A percentile compares a stretch with the other conserved stretches of the same genome.
Conservation (phyloP, 2,797 vertebrate genomes). For the Huso huso region DNA sequence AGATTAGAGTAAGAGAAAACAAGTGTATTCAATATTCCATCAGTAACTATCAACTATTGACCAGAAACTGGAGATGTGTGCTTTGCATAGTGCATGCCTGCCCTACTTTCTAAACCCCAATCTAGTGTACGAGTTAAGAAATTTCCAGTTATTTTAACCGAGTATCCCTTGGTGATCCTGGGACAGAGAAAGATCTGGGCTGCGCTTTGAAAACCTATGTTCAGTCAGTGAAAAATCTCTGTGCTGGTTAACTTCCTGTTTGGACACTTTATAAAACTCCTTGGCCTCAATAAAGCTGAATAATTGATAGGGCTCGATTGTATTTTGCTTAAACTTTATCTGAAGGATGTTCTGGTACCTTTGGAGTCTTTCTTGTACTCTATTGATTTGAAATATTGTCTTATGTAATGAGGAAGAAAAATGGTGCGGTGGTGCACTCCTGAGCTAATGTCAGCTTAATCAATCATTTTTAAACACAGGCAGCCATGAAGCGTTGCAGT, state of each 20-base stretch:
- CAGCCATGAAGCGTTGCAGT: conserved; percentile 48
- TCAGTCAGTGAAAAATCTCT: too few species aligned
- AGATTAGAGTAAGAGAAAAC: too few species aligned
- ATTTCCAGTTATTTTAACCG: too few species aligned
- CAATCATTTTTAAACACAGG: conserved; percentile 78
- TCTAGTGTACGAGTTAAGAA: too few species aligned
- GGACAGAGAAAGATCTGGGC: too few species aligned
- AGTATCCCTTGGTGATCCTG: too few species aligned
- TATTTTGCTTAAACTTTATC: conserved; percentile 59
- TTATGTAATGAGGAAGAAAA: conserved; percentile 69
- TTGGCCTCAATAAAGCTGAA: conserved; percentile 35
- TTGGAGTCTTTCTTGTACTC: conserved; percentile 59
- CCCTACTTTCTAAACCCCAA: too few species aligned
- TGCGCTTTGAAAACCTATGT: too few species aligned
- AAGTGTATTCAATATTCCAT: too few species aligned
- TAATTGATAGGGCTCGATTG: conserved; percentile 43
- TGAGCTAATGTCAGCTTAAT: conserved; percentile 72
- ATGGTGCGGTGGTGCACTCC: conserved; percentile 58
- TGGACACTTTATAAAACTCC: not conserved
- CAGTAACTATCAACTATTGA: too few species aligned
- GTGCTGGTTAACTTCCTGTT: not conserved
- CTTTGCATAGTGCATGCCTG: too few species aligned
- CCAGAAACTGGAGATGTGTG: too few species aligned
- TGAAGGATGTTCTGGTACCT: conserved; percentile 58
- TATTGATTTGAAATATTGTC: conserved; percentile 70